A percentile compares a stretch with the other conserved stretches of the same genome.
phyloP scores from a whole-genome alignment of 2,113 vertebrate species.

The Alexandromys fortis region DNA sequence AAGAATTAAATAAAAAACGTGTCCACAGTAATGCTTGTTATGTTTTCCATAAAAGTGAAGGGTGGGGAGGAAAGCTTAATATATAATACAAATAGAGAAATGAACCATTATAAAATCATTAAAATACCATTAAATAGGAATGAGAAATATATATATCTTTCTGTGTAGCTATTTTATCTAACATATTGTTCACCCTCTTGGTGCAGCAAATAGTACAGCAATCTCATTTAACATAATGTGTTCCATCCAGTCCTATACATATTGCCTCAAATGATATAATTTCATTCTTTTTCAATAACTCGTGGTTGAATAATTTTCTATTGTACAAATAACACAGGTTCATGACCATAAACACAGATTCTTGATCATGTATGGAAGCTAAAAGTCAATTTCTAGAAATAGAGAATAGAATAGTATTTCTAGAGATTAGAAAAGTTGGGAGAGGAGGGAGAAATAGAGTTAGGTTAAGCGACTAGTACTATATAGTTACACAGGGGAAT shows the following conservation, averaged over 20 bases:
- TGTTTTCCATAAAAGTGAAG: slow-evolving; percentile 34
- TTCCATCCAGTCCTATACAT: neutral
- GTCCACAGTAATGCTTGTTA: neutral
- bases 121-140: slow-evolving; percentile 38
- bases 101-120: neutral
- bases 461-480: neutral
- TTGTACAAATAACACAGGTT: neutral
- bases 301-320: neutral
- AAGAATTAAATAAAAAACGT: slow-evolving; percentile 42
- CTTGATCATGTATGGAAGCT: neutral
- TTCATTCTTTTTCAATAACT: neutral
- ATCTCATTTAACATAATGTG: neutral
- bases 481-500: neutral
- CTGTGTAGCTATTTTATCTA: neutral
- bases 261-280: neutral
- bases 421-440: neutral
- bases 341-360: neutral
- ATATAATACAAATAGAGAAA: slow-evolving; percentile 43
- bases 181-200: neutral
- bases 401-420: neutral
- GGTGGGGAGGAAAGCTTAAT: neutral
- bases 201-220: neutral
- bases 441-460: neutral
- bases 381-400: neutral
- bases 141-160: neutral